phyloP scores from a whole-genome alignment of 2,888 invertebrate genomes.

The Pristionchus arcanus region DNA sequence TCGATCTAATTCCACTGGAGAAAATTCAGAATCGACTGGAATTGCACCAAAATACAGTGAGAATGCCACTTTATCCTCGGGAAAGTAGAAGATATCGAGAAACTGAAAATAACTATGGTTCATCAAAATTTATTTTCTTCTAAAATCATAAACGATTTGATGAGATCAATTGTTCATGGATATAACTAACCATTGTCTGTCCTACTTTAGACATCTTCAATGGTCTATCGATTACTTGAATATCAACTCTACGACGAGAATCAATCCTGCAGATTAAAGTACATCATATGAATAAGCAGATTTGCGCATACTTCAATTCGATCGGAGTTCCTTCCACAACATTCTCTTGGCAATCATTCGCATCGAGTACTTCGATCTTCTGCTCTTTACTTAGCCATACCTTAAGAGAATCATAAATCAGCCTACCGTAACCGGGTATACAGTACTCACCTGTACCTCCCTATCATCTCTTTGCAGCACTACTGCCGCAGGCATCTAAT shows the following conservation, averaged over 20 bases:
- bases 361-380: not conserved
- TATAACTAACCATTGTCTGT: not conserved
- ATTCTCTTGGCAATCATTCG: not conserved
- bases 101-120: slow-evolving; percentile 7
- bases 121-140: not conserved
- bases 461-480: slow-evolving; percentile 6
- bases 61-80: not conserved
- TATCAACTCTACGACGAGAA: not conserved
- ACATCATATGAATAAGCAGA: too few relatives aligned
- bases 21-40: not conserved
- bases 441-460: not conserved
- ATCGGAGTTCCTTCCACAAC: not conserved
- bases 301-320: not conserved
- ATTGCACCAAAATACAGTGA: not conserved
- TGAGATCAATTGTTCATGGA: too few relatives aligned
- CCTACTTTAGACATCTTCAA: not conserved
- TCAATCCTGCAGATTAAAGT: not conserved
- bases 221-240: slow-evolving; percentile 5
- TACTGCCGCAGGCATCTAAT: not conserved
- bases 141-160: too few relatives aligned
- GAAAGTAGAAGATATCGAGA: slow-evolving; percentile 6
- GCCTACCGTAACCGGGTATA: not conserved
- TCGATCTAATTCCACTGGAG: not conserved
- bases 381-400: not conserved
- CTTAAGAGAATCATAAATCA: not conserved